Evolutionary conservation across 2,113 vertebrate genomes (phyloP), one percentile per base, ranked within the genome.

Genomic region (Mellivora capensis): DNA sequence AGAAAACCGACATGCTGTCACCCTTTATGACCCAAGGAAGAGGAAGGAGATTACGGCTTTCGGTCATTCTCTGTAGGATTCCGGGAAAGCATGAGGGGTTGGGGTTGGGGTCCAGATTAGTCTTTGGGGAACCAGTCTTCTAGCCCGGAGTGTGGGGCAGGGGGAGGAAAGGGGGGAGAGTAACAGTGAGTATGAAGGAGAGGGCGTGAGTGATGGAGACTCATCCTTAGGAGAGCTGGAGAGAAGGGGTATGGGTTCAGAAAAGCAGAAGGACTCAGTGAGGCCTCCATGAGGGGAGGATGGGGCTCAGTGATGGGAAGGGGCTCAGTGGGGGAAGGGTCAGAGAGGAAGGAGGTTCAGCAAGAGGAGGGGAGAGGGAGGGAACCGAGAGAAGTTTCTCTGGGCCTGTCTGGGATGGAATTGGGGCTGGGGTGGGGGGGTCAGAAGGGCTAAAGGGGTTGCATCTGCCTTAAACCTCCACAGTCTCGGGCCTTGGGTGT

Each of bases 31-130:
- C 49, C 61, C 59, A 49, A 64, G 47, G 69, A 85, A 86, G 59
- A 97, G 90, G 80, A 96, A 92, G n/a, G 2, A n/a, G 17, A 27
- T 84, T 87, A 37, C 44, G 29, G 80, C 54, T 86, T 81, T n/a
- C 47, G 20, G 20, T 44, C 82, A n/a, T 72, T 82, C 84, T 47
- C 29, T n/a, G 15, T 47, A 89, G 34, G 80, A 25, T 59, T 86
- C 87, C 44, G 90, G 54, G 95, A 95, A 82, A 49, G 62, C 39
- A 4, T 8, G 7, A 76, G 7, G 72, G 42, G 72, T 2, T 76
- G 25, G 72, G 25, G 39, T 42, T 44, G 72, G 25, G 25, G 25
- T 4, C 29, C 39, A n/a, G 67, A 69, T 69, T 69, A n/a, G 34
- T 62, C 49, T 44, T 37, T 80, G 47, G 80, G 39, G n/a, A 82